A percentile compares a stretch with the other conserved stretches of the same genome.
phyloP scores from a whole-genome alignment of 2,113 vertebrate species.

The Nematolebias whitei region DNA sequence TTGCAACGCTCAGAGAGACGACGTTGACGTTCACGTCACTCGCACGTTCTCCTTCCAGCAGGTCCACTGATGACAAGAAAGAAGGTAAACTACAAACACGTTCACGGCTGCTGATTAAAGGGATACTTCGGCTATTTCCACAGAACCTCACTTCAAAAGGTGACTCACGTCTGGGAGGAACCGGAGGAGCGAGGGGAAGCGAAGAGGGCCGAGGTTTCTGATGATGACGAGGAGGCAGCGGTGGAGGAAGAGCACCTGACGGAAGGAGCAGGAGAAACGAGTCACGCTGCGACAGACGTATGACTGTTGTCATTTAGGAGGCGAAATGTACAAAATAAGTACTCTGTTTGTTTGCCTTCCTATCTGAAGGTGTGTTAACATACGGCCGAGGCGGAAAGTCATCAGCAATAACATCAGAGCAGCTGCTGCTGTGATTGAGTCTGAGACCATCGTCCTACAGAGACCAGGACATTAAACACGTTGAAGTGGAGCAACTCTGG shows the following conservation, averaged over 20 bases:
- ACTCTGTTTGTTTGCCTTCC: too few species aligned
- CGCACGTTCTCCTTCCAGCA: constrained; percentile 27
- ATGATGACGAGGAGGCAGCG: constrained; percentile 66
- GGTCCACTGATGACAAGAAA: constrained; percentile 55
- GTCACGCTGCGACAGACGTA: too few species aligned
- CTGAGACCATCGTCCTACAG: too few species aligned
- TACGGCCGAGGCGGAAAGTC: too few species aligned
- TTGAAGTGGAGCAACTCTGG: too few species aligned
- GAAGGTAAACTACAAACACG: neutral
- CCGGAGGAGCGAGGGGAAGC: constrained; percentile 41
- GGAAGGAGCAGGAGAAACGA: neutral
- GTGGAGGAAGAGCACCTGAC: constrained; percentile 57
- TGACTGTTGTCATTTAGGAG: too few species aligned
- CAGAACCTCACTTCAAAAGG: neutral
- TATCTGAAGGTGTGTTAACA: too few species aligned
- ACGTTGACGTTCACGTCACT: constrained; percentile 74
- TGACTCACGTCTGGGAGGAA: constrained; percentile 57
- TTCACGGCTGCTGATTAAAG: too few species aligned
- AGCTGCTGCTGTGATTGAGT: too few species aligned
- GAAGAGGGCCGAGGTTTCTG: constrained; percentile 46
- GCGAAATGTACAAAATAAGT: too few species aligned
- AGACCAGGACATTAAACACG: too few species aligned
- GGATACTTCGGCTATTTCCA: too few species aligned
- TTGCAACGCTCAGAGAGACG: constrained; percentile 64
- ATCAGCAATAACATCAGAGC: neutral